These are phyloP conservation scores for Pelvicachromis taeniatus DNA, from an alignment of 2,113 vertebrate genomes.

Conservation along the genomic window DNA sequence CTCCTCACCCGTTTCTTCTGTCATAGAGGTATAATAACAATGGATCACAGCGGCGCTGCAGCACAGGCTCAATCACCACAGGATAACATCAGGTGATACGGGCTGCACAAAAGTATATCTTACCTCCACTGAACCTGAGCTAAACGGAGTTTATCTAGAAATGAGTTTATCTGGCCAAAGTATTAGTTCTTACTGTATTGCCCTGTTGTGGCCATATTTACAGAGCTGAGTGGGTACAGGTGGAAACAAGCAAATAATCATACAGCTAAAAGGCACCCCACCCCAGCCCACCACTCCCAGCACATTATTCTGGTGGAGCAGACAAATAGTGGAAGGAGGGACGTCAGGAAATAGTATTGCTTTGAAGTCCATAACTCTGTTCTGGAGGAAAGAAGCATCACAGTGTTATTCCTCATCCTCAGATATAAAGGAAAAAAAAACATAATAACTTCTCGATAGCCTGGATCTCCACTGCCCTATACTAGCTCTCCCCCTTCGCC, in stretches of 20 bases:
- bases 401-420: conserved; percentile 81
- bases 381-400: conserved; percentile 78
- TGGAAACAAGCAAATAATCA: conserved; percentile 52
- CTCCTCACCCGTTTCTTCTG: conserved; percentile 43
- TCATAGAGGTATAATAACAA: conserved; percentile 61
- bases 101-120: conserved; percentile 17
- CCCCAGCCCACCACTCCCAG: background rate
- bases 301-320: conserved; percentile 56
- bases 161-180: conserved; percentile 26
- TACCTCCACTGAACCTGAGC: conserved; percentile 11
- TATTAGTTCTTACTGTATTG: conserved; percentile 15
- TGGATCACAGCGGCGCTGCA: conserved; percentile 45
- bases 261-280: conserved; percentile 31
- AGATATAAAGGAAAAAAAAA: conserved; percentile 75
- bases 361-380: conserved; percentile 80
- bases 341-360: conserved; percentile 64
- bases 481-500: conserved; percentile 17
- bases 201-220: conserved; percentile 19
- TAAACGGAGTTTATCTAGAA: conserved; percentile 34
- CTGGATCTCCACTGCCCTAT: conserved; percentile 65
- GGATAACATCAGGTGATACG: conserved; percentile 53
- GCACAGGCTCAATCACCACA: conserved; percentile 40
- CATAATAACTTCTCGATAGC: conserved; percentile 80
- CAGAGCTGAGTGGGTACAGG: conserved; percentile 36
- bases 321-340: conserved; percentile 64